These are phyloP conservation scores for Dipodomys spectabilis DNA, from an alignment of 2,113 vertebrate species.

Conservation along the genomic window DNA sequence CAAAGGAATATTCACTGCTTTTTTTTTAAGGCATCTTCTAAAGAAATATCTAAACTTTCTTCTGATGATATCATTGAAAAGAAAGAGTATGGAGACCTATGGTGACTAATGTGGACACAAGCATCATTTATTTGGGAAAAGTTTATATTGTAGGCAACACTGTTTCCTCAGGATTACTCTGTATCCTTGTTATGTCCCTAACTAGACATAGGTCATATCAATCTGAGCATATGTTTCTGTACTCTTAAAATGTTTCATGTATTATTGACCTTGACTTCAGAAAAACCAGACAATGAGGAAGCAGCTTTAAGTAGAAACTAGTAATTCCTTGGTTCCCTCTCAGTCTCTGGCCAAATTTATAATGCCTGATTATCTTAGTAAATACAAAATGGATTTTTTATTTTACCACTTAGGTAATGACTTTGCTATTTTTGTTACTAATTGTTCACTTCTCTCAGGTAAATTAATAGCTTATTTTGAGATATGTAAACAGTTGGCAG, in stretches of 20 bases:
- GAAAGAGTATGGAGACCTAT: background rate
- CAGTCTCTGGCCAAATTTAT: background rate
- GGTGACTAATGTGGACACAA: background rate
- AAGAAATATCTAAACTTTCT: background rate
- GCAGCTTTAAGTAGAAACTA: background rate
- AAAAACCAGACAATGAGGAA: background rate
- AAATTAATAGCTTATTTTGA: constrained; percentile 9
- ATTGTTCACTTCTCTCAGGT: constrained; percentile 27
- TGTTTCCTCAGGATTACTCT: background rate
- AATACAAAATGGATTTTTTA: background rate
- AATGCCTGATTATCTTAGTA: background rate
- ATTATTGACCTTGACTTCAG: background rate
- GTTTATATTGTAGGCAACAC: background rate
- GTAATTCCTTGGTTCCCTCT: background rate
- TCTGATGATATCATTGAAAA: background rate
- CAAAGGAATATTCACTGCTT: background rate
- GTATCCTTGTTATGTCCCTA: fast-evolving
- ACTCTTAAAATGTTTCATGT: background rate
- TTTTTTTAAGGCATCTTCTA: background rate
- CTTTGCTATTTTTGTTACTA: constrained; percentile 15
- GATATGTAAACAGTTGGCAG: background rate
- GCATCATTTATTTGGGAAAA: background rate
- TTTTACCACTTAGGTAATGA: background rate
- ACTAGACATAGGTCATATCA: background rate
- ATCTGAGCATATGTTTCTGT: background rate